phyloP scores from a whole-genome alignment of 1,140 invertebrate species.

The Lasioglossum baleicum region DNA sequence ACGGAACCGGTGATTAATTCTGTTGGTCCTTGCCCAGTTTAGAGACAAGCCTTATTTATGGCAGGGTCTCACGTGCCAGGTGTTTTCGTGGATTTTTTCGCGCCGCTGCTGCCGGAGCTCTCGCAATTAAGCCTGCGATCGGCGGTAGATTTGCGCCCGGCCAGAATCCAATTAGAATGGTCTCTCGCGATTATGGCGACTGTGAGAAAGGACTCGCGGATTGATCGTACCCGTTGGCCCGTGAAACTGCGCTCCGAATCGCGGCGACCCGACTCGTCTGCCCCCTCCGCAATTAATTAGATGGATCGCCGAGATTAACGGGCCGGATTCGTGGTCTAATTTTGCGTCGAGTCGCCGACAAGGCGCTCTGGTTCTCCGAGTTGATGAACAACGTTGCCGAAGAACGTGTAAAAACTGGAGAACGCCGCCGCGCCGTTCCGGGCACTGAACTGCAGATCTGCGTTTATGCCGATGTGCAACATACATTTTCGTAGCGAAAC shows the following conservation, averaged over 20 bases:
- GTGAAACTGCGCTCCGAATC: too few relatives aligned
- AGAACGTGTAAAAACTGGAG: conserved; percentile 13
- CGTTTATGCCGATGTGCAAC: too few relatives aligned
- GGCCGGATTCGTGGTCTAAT: conserved; percentile 42
- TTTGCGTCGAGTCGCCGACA: conserved; percentile 22
- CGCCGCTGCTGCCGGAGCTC: neutral
- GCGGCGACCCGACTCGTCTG: too few relatives aligned
- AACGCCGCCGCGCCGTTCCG: neutral
- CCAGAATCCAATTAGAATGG: conserved; percentile 10
- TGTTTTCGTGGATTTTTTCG: neutral
- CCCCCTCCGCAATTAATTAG: conserved; percentile 31
- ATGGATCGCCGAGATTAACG: conserved; percentile 3
- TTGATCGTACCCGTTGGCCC: neutral
- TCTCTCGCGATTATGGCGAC: too few relatives aligned
- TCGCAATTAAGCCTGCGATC: conserved; percentile 1
- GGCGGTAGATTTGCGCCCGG: neutral
- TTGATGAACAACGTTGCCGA: neutral
- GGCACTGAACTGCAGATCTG: too few relatives aligned
- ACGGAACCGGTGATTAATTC: conserved; percentile 16
- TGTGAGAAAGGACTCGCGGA: neutral
- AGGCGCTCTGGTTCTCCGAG: neutral
- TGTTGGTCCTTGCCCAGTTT: conserved; percentile 28
- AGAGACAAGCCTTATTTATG: conserved; percentile 32
- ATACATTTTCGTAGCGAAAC: too few relatives aligned
- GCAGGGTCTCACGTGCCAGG: conserved; percentile 11